Evolutionary conservation across 2,113 vertebrate species (phyloP), one percentile per base, ranked within the genome.

Genomic region (Mustela lutreola): DNA sequence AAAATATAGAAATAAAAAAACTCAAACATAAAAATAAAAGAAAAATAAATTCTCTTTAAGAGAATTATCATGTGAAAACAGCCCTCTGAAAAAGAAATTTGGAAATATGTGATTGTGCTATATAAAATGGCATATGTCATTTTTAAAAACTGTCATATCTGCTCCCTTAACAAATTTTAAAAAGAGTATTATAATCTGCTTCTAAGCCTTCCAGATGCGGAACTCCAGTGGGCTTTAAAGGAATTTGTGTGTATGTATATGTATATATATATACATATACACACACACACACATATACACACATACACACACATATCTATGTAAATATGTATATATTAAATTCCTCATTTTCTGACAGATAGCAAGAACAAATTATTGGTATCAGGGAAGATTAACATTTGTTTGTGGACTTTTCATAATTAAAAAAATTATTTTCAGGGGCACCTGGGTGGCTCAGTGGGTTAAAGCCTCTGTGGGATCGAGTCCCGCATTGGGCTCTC

Each of bases 141-240:
- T 60, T 93, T 9, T 63, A 62, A 89, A 95, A 85, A 5, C 15
- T 91, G 12, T 70, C 18, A n/a, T 56, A 60, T 85, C 31, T 76
- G 22, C n/a, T 96, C 21, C 94, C 31, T 79, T 80, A 91, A 87
- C 12, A 84, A 95, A 65, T 7, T 91, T 97, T 75, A 73, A 53
- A 78, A 21, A 65, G 11, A 73, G 81, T 90, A 95, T 87, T 92
- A 70, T 71, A 85, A 87, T 84, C 22, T 79, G 11, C 67, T 92
- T 62, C 53, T 78, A 82, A 53, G 39, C 4, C 9, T 84, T 73
- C 8, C 31, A 67, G 39, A 70, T 58, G 33, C 93, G 93, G 19
- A 95, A 88, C 5, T 88, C 53, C 8, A 81, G 14, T 63, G 12
- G 7, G 24, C 50, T 91, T 83, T 31, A 76, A 75, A 93, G 19